Base-by-base conservation (phyloP, 2,888 invertebrate species). In the Brachyptera putata region DNA sequence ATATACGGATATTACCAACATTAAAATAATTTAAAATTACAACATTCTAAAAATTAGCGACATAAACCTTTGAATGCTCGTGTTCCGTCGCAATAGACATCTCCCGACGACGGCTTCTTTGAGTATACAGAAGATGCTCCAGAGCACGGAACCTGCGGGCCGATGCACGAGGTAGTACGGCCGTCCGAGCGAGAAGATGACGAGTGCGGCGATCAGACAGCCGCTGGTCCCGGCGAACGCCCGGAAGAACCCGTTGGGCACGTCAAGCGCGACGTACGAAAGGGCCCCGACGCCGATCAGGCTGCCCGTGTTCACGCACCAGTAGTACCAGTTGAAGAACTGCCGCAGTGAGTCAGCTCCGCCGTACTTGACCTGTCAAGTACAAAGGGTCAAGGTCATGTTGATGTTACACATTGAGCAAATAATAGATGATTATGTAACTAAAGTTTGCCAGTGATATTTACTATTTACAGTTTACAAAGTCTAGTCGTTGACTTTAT, bases 321-420 rank as follows among this genome's bases (percentile, higher is more conserved):
- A 77, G 65, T 78, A 78, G 62, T 74, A 71, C 74, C 75, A 76
- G 67, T 74, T 76, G 67, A 77, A 77, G 67, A 76, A 77, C 13
- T 68, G 68, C 5, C 75, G 68, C n/a, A 71, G 70, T 21, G 70
- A 69, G n/a, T 70, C 66, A 4, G 70, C 62, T 18, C 69, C 69
- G 22, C 66, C 67, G 57, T 66, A 63, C 14, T 63, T 64, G 11
- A 66, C 65, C 66, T 66, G 37, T 2, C n/a, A n/a, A n/a, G n/a
- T n/a, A n/a, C n/a, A n/a, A n/a, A n/a, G n/a, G n/a, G n/a, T n/a
- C n/a, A n/a, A n/a, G n/a, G n/a, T n/a, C n/a, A n/a, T n/a, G n/a
- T n/a, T n/a, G n/a, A n/a, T n/a, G n/a, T n/a, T n/a, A n/a, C n/a
- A n/a, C n/a, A n/a, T n/a, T n/a, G n/a, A n/a, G n/a, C 34, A 11